Percentiles rank a stretch among this genome's conserved stretches.
Conservation (phyloP, 2,797 vertebrate genomes). For the Ctenochaetus hawaiiensis region DNA sequence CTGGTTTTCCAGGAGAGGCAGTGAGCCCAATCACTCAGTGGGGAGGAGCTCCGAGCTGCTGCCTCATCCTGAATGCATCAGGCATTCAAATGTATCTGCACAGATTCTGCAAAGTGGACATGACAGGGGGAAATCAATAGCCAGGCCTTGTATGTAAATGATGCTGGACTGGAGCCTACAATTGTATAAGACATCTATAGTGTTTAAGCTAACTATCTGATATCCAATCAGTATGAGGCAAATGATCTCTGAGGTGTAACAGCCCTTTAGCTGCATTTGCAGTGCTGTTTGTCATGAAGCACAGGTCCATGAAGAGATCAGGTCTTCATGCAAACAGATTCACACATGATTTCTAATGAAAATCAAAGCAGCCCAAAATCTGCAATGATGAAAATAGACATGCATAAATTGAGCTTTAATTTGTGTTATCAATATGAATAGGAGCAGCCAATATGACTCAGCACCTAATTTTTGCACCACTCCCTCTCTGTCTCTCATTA, state of each 20-base stretch:
- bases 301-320: not conserved
- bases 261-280: conserved; percentile 26
- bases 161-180: conserved; percentile 42
- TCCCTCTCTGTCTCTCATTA: conserved; percentile 7
- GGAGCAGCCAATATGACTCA: conserved; percentile 76
- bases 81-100: conserved; percentile 67
- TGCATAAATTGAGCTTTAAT: conserved; percentile 22
- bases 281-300: conserved; percentile 18
- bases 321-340: not conserved
- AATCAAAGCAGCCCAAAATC: not conserved
- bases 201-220: conserved; percentile 16
- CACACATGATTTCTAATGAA: conserved; percentile 15
- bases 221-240: conserved; percentile 26
- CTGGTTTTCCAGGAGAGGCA: conserved; percentile 24
- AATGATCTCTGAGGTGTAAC: conserved; percentile 23
- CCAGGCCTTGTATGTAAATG: conserved; percentile 65
- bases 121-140: conserved; percentile 71
- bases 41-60: conserved; percentile 55
- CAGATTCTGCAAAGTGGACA: conserved; percentile 55
- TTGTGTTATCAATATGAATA: conserved; percentile 45
- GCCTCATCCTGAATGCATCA: conserved; percentile 73
- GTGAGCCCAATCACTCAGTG: conserved; percentile 31
- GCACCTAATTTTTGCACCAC: conserved; percentile 56
- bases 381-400: not conserved
- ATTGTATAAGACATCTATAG: conserved; percentile 29